Conservation (phyloP, 2,888 invertebrate species). For the Synergus gifuensis region DNA sequence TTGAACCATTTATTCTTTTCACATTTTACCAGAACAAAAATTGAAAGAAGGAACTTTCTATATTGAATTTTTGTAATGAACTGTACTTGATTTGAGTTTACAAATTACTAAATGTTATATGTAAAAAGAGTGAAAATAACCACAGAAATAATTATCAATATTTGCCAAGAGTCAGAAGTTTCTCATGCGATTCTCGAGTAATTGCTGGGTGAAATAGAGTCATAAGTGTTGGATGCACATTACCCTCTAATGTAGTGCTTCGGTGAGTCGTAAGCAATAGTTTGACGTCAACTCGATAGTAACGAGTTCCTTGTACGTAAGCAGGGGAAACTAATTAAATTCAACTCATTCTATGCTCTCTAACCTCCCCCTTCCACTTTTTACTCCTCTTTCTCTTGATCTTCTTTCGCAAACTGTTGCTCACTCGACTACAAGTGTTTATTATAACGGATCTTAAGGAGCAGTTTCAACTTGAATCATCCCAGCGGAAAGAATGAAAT, state of each 20-base stretch:
- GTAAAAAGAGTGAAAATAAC: not conserved
- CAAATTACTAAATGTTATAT: not conserved
- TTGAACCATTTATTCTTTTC: not conserved
- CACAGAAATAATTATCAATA: conserved; percentile 1
- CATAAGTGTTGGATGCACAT: conserved; percentile 36
- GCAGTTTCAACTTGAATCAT: not conserved
- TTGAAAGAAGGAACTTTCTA: not conserved
- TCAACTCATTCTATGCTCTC: conserved; percentile 42
- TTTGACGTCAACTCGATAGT: conserved; percentile 32
- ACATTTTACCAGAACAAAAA: not conserved
- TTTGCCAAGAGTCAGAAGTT: not conserved
- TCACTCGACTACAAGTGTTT: conserved; percentile 29
- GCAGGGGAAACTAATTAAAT: conserved; percentile 54
- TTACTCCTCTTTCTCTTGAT: conserved; percentile 29
- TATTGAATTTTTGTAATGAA: not conserved
- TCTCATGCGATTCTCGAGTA: not conserved
- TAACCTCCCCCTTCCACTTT: conserved; percentile 8
- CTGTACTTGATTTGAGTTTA: not conserved
- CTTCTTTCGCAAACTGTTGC: conserved; percentile 44
- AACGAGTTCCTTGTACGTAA: conserved; percentile 45
- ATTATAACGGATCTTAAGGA: conserved; percentile 30
- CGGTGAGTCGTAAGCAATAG: conserved; percentile 32
- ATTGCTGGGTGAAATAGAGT: conserved; percentile 8
- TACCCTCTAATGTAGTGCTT: conserved; percentile 31
- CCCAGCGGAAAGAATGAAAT: not conserved